A percentile compares a stretch with the other conserved stretches of the same genome.
phyloP scores from a whole-genome alignment of 2,888 invertebrate species.

The Melanchra persicariae region DNA sequence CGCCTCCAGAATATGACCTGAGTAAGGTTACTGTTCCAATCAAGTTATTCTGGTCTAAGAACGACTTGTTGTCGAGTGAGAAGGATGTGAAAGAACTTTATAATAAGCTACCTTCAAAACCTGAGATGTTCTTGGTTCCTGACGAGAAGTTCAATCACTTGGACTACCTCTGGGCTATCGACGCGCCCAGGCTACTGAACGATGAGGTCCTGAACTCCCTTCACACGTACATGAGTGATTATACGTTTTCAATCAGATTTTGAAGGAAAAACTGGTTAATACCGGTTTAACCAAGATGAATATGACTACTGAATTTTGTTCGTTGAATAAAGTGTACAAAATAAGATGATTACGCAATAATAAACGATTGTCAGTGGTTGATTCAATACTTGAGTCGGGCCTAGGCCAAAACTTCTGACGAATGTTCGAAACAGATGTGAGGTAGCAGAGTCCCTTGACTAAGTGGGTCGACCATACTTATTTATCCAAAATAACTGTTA shows the following conservation, averaged over 20 bases:
- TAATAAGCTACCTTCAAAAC: constrained; percentile 83
- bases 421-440: not conserved
- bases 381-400: not conserved
- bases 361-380: not conserved
- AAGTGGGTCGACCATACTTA: not conserved
- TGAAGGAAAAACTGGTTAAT: constrained; percentile 22
- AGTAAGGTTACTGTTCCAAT: constrained; percentile 91
- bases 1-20: constrained; percentile 92
- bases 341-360: not conserved
- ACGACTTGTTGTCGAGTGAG: constrained; percentile 93
- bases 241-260: constrained; percentile 43
- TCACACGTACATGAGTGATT: constrained; percentile 44
- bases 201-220: constrained; percentile 83
- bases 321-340: constrained; percentile 1
- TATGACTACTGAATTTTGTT: constrained; percentile 9
- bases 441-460: not conserved
- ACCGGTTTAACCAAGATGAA: not conserved
- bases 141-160: constrained; percentile 93
- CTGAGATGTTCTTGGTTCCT: constrained; percentile 90
- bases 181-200: constrained; percentile 91
- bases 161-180: constrained; percentile 93
- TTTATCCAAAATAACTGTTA: not conserved
- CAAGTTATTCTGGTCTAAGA: constrained; percentile 92
- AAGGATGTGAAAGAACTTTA: constrained; percentile 91
- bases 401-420: not conserved